Evolutionary conservation across 92 coral and sea anemone genomes (phyloP).

Genomic region (Phymanthus crucifer): DNA sequence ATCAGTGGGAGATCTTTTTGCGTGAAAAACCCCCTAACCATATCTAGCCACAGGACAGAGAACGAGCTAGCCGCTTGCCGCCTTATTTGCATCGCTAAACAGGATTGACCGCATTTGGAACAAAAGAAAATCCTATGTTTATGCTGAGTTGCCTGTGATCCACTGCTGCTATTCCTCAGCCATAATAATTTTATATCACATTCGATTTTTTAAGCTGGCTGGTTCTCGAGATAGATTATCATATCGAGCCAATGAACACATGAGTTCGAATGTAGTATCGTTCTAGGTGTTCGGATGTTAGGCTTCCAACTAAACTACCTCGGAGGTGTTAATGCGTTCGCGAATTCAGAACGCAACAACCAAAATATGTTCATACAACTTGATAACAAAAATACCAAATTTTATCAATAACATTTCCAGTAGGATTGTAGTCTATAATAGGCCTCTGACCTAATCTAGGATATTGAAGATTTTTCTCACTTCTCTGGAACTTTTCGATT

Average conservation of each 20-base stretch:
- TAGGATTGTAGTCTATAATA: not conserved
- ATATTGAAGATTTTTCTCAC: not conserved
- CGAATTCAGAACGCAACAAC: conserved; percentile 30
- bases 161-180: conserved; percentile 16
- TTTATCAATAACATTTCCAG: not conserved
- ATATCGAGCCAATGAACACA: conserved; percentile 4
- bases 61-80: conserved; percentile 36
- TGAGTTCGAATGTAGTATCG: not conserved
- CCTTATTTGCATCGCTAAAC: conserved; percentile 39
- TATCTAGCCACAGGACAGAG: conserved; percentile 42
- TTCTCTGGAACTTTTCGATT: not conserved
- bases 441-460: not conserved
- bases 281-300: not conserved
- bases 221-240: not conserved
- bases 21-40: conserved; percentile 30
- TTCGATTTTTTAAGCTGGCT: conserved; percentile 21
- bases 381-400: conserved; percentile 26
- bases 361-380: conserved; percentile 27
- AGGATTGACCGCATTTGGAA: conserved; percentile 34
- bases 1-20: conserved; percentile 39
- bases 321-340: conserved; percentile 20
- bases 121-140: conserved; percentile 23
- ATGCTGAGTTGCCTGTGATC: conserved; percentile 11
- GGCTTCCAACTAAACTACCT: not conserved
- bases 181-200: not conserved